Base-by-base conservation (phyloP, 2,113 vertebrate species). In the Cyphomyrus discorhynchus region DNA sequence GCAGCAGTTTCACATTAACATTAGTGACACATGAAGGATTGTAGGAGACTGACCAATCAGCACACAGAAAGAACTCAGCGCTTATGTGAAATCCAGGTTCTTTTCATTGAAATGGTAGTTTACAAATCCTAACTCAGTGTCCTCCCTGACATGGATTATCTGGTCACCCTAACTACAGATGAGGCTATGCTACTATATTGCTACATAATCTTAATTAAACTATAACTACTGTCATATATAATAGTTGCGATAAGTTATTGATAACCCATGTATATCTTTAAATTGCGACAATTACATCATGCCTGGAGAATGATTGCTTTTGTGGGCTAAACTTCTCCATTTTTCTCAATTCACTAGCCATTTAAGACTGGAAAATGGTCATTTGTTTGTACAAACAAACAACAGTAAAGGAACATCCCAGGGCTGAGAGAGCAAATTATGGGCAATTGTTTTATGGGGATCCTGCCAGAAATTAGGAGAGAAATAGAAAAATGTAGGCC, bases 301-400 rank as follows among this genome's bases (percentile, higher is more conserved):
- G 31, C 39, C 35, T 31, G 62, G n/a, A 3, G 3, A 66, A 11
- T 66, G 62, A 66, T 66, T 66, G n/a, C 62, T 27, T 11, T 66
- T 66, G 62, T 92, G 74, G 91, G 93, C 82, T 0, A 8, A 1
- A 58, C 93, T 93, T 39, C 70, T 35, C 31, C 70, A 35, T 39
- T 39, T 39, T 77, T 35, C 70, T 39, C 15, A 39, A 1, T 15
- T 77, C 15, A 39, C 31, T 77, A 77, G 11, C 31, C 35, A 19
- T 39, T 77, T 39, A 39, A 77, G 15, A 15, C 70, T 77, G 13
- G 70, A 19, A 77, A 77, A 39, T 39, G 27, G 70, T 13, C 35
- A 39, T 77, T 77, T 39, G 31, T 35, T 74, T 74, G 66, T 35
- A 31, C 66, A 74, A 74, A 74, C 66, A 53, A 24, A 17, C 13